A percentile compares a stretch with the other conserved stretches of the same genome.
These are phyloP conservation scores for Drosophila novamexicana DNA, from an alignment of 1,140 invertebrate genomes.

Conservation along the genomic window DNA sequence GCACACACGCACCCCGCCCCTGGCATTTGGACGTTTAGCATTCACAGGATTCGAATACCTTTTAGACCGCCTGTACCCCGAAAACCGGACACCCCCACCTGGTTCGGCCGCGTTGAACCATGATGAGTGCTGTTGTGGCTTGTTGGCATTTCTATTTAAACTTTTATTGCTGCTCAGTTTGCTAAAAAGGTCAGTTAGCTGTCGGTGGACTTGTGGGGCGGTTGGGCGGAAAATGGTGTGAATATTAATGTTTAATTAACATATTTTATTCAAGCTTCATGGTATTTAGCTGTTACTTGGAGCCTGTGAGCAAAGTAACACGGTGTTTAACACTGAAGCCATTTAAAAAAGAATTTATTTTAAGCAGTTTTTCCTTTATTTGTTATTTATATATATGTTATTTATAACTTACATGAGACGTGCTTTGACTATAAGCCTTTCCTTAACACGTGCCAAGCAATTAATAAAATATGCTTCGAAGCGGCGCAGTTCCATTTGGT, in stretches of 20 bases:
- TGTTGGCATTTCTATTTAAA: slow-evolving; percentile 82
- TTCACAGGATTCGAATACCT: slow-evolving; percentile 9
- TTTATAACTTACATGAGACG: background rate
- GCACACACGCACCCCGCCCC: background rate
- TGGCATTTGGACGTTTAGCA: slow-evolving; percentile 7
- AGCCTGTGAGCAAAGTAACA: slow-evolving; percentile 3
- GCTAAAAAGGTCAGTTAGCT: slow-evolving; percentile 63
- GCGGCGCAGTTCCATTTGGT: slow-evolving; percentile 13
- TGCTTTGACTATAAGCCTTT: background rate
- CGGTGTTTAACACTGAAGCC: slow-evolving; percentile 14
- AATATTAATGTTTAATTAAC: slow-evolving; percentile 66
- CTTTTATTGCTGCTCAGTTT: slow-evolving; percentile 78
- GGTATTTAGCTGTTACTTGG: slow-evolving; percentile 58
- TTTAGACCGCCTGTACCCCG: background rate
- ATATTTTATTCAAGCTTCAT: slow-evolving; percentile 60
- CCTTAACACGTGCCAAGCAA: slow-evolving; percentile 20
- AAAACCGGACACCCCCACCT: background rate
- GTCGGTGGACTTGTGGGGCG: slow-evolving; percentile 1
- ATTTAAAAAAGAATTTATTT: background rate
- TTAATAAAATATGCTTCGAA: slow-evolving; percentile 28
- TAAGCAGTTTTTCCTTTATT: background rate
- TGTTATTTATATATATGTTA: too few species aligned
- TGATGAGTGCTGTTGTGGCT: slow-evolving; percentile 82
- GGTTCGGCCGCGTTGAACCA: slow-evolving; percentile 61
- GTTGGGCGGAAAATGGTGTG: slow-evolving; percentile 42